phyloP scores from a whole-genome alignment of 2,888 invertebrate species.

The Ennomos quercinarius region DNA sequence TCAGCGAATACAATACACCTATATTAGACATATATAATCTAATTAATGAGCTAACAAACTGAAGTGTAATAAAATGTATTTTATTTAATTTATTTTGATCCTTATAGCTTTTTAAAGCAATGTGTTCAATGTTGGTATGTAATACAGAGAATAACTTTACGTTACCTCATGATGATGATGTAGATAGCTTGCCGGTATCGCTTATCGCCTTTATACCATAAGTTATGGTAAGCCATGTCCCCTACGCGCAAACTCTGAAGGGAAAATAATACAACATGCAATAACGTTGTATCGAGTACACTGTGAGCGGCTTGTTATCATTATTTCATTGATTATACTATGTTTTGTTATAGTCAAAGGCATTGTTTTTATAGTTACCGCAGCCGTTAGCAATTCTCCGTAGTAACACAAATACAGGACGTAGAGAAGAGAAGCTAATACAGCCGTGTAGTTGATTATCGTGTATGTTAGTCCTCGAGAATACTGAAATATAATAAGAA shows the following conservation, averaged over 20 bases:
- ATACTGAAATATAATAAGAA: slow-evolving; percentile 38
- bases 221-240: slow-evolving; percentile 42
- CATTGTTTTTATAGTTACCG: slow-evolving; percentile 36
- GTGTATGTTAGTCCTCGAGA: slow-evolving; percentile 40
- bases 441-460: slow-evolving; percentile 42
- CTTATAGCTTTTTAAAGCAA: no score
- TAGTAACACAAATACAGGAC: slow-evolving; percentile 47
- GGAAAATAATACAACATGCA: neutral
- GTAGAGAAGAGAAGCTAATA: slow-evolving; percentile 31
- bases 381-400: slow-evolving; percentile 44
- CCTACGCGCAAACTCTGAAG: slow-evolving; percentile 46
- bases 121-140: no score
- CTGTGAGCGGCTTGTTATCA: no score
- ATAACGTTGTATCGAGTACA: no score
- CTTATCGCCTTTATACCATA: slow-evolving; percentile 43
- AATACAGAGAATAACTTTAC: no score
- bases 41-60: no score
- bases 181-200: slow-evolving; percentile 37
- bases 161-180: slow-evolving; percentile 47
- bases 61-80: no score
- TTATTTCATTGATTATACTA: no score
- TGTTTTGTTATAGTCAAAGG: no score
- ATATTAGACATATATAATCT: no score
- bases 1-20: no score
- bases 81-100: no score